Conservation (phyloP, 2,797 vertebrate genomes). For the Luscinia megarhynchos region DNA sequence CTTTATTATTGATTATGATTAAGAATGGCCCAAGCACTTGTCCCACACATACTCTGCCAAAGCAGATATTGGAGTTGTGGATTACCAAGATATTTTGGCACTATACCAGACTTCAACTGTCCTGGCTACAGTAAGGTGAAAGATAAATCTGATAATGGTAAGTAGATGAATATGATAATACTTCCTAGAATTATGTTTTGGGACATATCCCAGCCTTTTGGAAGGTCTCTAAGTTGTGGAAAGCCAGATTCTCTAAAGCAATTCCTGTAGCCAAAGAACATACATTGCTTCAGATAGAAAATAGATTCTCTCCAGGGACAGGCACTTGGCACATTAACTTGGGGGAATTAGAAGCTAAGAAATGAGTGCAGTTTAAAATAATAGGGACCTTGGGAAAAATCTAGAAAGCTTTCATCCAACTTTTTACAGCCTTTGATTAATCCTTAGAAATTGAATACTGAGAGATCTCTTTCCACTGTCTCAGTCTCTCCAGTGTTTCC, state of each 20-base stretch:
- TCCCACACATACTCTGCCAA: neutral
- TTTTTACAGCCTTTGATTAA: constrained; percentile 34
- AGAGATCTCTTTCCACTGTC: neutral
- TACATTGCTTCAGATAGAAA: constrained; percentile 43
- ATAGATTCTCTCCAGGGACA: constrained; percentile 18
- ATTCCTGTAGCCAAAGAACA: constrained; percentile 13
- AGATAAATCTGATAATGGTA: constrained; percentile 23
- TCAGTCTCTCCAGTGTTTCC: neutral
- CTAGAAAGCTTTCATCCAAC: constrained; percentile 19
- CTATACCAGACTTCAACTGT: neutral
- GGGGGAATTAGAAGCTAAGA: constrained; percentile 17
- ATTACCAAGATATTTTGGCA: neutral
- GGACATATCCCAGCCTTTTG: neutral
- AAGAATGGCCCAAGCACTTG: neutral
- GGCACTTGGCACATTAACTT: constrained; percentile 19
- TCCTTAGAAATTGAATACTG: constrained; percentile 12
- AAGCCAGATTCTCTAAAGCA: constrained; percentile 3
- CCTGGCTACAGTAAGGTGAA: neutral
- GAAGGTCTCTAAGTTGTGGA: neutral
- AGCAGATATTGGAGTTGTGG: neutral
- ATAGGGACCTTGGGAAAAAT: constrained; percentile 2
- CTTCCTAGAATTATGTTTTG: constrained; percentile 36
- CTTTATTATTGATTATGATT: neutral
- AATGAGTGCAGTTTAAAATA: constrained; percentile 4
- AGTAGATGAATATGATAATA: constrained; percentile 15